These are phyloP conservation scores for Sitobion miscanthi DNA, from an alignment of 1,140 invertebrate genomes.

Conservation along the genomic window DNA sequence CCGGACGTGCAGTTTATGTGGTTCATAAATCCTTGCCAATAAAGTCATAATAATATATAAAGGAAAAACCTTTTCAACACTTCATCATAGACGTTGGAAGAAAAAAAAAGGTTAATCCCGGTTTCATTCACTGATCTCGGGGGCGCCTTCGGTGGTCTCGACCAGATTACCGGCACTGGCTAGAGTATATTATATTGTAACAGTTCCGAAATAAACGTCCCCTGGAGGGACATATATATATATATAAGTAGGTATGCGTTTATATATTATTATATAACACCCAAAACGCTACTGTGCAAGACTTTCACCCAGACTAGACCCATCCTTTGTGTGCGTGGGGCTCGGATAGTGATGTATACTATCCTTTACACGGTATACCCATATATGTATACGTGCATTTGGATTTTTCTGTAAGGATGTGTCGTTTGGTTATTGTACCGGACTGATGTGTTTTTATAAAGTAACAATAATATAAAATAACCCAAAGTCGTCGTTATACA, in stretches of 20 bases:
- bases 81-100: neutral
- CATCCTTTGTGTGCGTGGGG: neutral
- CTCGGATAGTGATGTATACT: neutral
- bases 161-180: neutral
- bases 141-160: slow-evolving; percentile 38
- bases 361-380: neutral
- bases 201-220: neutral
- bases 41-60: slow-evolving; percentile 20
- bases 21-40: slow-evolving; percentile 24
- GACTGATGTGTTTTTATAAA: neutral
- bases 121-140: slow-evolving; percentile 42
- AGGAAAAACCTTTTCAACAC: slow-evolving; percentile 50
- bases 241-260: neutral
- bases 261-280: slow-evolving; percentile 22
- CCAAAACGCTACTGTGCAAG: slow-evolving; percentile 23
- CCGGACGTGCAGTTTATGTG: neutral
- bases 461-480: slow-evolving; percentile 2
- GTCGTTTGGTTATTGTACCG: neutral
- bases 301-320: slow-evolving; percentile 19
- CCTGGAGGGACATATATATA: neutral
- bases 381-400: neutral
- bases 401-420: neutral
- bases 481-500: neutral
- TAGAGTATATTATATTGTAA: slow-evolving; percentile 21
- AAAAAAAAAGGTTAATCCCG: slow-evolving; percentile 48